phyloP scores from a whole-genome alignment of 2,797 vertebrate species.

The Takifugu ocellatus region DNA sequence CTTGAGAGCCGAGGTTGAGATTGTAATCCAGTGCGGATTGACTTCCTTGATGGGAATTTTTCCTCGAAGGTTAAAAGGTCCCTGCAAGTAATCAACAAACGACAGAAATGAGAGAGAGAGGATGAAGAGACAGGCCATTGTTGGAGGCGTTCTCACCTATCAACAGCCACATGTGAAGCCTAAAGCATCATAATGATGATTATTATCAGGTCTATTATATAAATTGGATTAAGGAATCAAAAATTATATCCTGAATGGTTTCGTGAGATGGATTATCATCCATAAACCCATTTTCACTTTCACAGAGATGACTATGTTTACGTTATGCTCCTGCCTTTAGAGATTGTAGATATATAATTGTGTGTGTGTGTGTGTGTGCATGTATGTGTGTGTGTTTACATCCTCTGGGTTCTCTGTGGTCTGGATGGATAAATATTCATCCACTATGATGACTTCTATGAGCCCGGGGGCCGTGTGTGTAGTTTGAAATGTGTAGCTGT shows the following conservation, averaged over 20 bases:
- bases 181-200: no score
- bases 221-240: no score
- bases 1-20: neutral
- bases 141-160: neutral
- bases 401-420: conserved; percentile 7
- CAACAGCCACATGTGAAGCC: neutral
- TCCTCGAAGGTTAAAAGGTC: conserved; percentile 15
- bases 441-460: conserved; percentile 5
- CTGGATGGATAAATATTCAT: conserved; percentile 9
- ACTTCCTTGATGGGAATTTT: conserved; percentile 6
- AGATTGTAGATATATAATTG: no score
- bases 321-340: no score
- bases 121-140: neutral
- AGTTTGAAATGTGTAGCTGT: neutral
- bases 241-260: no score
- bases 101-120: neutral
- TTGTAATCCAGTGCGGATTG: conserved; percentile 14
- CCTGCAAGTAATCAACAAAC: conserved; percentile 7
- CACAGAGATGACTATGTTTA: no score
- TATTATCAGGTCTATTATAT: no score
- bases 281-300: no score
- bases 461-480: neutral
- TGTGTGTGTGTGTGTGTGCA: conserved; percentile 2
- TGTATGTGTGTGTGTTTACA: neutral
- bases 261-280: no score